Percentiles rank a stretch among this genome's conserved stretches.
phyloP scores from a whole-genome alignment of 35 echinoderm and acorn worm species.

The Lytechinus variegatus region DNA sequence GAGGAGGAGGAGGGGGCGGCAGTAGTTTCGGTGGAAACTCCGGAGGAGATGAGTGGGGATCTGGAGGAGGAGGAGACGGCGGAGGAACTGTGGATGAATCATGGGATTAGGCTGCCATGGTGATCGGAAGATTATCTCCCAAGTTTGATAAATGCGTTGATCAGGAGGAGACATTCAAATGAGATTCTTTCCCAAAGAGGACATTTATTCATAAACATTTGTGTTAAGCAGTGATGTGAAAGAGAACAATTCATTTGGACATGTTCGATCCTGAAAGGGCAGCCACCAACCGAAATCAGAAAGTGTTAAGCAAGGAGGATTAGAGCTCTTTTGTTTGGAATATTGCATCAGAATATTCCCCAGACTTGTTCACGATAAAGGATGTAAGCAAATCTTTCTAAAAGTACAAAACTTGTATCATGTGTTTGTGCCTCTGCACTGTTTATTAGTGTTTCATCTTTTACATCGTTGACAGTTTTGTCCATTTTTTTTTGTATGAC shows the following conservation, averaged over 20 bases:
- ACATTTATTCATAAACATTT: background rate
- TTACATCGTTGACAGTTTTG: background rate
- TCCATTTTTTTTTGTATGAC: background rate
- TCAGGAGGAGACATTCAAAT: background rate
- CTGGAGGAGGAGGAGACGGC: slow-evolving; percentile 18
- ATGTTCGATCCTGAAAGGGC: background rate
- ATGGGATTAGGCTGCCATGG: slow-evolving; percentile 37
- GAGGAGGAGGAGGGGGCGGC: slow-evolving; percentile 13
- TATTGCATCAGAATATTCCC: background rate
- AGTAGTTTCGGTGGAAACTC: background rate
- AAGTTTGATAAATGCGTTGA: background rate
- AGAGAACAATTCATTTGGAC: background rate
- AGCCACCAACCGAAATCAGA: background rate
- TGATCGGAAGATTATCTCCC: background rate
- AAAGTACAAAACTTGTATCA: background rate
- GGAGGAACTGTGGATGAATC: slow-evolving; percentile 30
- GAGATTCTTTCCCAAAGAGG: background rate
- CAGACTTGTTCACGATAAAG: background rate
- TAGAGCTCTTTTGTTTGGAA: background rate
- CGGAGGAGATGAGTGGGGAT: background rate
- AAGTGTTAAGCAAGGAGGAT: background rate
- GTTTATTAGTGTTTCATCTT: background rate
- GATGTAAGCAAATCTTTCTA: background rate
- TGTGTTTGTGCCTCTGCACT: background rate
- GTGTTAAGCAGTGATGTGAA: background rate